Conservation (phyloP, 2,888 invertebrate genomes). For the Drosophila mimetica region DNA sequence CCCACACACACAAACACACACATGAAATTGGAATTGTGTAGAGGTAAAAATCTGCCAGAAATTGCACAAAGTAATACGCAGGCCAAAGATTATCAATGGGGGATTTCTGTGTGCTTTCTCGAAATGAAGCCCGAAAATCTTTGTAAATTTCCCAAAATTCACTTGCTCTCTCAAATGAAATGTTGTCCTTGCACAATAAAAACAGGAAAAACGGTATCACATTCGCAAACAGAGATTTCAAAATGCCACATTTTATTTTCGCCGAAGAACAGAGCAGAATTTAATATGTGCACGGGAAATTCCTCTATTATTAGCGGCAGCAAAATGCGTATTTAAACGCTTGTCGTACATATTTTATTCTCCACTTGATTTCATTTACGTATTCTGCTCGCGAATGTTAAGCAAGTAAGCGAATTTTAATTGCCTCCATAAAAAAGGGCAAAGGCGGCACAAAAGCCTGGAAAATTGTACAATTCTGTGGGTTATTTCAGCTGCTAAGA, state of each 20-base stretch:
- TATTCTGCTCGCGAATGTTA: slow-evolving; percentile 1
- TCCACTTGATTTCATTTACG: slow-evolving; percentile 16
- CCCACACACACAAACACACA: slow-evolving; percentile 17
- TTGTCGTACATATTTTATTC: slow-evolving; percentile 24
- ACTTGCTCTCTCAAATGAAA: slow-evolving; percentile 25
- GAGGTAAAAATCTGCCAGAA: slow-evolving; percentile 23
- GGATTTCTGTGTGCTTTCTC: background rate
- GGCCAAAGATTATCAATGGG: slow-evolving; percentile 29
- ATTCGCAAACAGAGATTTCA: background rate
- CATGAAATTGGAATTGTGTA: slow-evolving; percentile 12
- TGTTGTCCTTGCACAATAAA: background rate
- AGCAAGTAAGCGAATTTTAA: slow-evolving; percentile 41
- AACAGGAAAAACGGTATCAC: background rate
- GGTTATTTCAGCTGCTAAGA: slow-evolving; percentile 8
- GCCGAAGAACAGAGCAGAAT: slow-evolving; percentile 2
- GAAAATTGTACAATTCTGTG: slow-evolving; percentile 12
- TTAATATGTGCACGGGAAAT: slow-evolving; percentile 21
- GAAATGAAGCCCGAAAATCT: slow-evolving; percentile 11
- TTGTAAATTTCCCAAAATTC: slow-evolving; percentile 14
- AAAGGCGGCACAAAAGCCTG: slow-evolving; percentile 12
- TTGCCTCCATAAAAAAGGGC: slow-evolving; percentile 33
- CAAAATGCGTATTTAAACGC: slow-evolving; percentile 35
- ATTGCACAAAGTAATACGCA: slow-evolving; percentile 11
- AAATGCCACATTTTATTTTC: slow-evolving; percentile 5
- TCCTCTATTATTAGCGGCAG: slow-evolving; percentile 23